These are phyloP conservation scores for Oreochromis tanganicae DNA, from an alignment of 2,113 vertebrate genomes.

Conservation along the genomic window DNA sequence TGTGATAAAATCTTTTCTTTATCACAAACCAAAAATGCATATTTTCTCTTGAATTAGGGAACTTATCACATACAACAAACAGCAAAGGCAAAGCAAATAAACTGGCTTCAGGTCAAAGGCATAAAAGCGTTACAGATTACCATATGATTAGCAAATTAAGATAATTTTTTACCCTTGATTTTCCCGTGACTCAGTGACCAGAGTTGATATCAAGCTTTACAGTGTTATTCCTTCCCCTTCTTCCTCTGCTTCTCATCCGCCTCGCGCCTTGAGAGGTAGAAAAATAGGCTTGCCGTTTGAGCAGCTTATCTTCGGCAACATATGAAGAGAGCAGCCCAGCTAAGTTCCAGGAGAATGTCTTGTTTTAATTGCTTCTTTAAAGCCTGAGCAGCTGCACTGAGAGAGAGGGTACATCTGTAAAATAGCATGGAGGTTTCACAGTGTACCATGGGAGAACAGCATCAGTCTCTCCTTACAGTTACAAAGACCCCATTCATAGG, in stretches of 20 bases:
- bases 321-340: conserved; percentile 30
- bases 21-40: background rate
- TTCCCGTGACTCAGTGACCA: background rate
- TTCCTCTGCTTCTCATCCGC: background rate
- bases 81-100: background rate
- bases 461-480: conserved; percentile 2
- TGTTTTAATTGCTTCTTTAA: conserved; percentile 66
- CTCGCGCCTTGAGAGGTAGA: conserved; percentile 20
- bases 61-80: background rate
- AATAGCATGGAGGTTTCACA: conserved; percentile 22
- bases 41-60: background rate
- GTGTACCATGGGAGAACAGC: background rate
- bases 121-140: background rate
- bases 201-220: background rate
- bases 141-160: background rate
- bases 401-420: conserved; percentile 17
- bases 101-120: background rate
- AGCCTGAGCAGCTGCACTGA: conserved; percentile 36
- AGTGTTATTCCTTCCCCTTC: background rate
- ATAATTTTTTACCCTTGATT: background rate
- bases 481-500: conserved; percentile 33
- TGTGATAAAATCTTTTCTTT: background rate
- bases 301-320: conserved; percentile 53
- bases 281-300: conserved; percentile 42
- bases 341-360: conserved; percentile 52